phyloP scores from a whole-genome alignment of 2,797 vertebrate species.

The Lutjanus argentimaculatus region DNA sequence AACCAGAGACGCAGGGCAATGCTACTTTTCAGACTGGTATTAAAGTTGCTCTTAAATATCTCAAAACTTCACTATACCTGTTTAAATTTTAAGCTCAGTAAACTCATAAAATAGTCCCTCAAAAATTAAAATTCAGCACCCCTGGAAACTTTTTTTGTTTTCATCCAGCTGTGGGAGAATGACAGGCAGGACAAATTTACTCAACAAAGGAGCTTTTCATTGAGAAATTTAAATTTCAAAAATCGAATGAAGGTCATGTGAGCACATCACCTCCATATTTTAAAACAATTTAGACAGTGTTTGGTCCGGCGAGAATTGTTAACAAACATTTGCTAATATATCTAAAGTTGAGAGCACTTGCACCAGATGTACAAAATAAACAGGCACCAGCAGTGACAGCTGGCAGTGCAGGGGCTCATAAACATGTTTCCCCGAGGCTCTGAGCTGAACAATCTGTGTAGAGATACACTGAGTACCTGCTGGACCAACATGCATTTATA shows the following conservation, averaged over 20 bases:
- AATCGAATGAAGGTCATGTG: constrained; percentile 22
- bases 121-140: too few species aligned
- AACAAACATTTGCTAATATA: constrained; percentile 12
- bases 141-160: background rate
- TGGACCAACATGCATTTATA: background rate
- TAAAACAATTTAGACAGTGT: constrained; percentile 17
- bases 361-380: constrained; percentile 38
- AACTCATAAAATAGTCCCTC: too few species aligned
- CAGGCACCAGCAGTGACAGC: constrained; percentile 24
- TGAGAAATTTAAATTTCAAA: constrained; percentile 4
- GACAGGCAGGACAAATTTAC: too few species aligned
- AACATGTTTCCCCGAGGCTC: constrained; percentile 31
- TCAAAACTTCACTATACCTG: background rate
- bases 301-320: constrained; percentile 24
- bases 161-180: constrained; percentile 6
- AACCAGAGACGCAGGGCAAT: background rate
- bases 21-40: background rate
- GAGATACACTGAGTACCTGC: background rate
- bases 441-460: constrained; percentile 11
- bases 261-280: constrained; percentile 22
- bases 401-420: constrained; percentile 8
- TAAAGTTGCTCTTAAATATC: background rate
- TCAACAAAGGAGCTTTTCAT: background rate
- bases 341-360: background rate
- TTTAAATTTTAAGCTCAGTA: too few species aligned